Conservation (phyloP, 2,113 vertebrate species). For the Sinocyclocheilus grahami region DNA sequence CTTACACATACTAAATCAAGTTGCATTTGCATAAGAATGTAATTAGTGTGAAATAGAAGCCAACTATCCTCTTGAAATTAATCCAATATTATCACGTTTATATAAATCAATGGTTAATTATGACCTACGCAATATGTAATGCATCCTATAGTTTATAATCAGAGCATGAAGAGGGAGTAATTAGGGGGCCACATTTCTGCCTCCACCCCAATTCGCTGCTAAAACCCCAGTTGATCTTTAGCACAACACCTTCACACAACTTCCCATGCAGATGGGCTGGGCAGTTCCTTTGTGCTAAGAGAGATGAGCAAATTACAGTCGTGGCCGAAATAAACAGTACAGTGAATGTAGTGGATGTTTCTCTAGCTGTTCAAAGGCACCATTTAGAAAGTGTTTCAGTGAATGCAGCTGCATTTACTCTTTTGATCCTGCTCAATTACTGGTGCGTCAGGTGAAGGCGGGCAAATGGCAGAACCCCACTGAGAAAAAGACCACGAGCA, state of each 20-base stretch:
- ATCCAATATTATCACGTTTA: not conserved
- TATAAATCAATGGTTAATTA: not conserved
- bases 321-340: constrained; percentile 26
- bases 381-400: constrained; percentile 39
- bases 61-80: not conserved
- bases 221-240: not conserved
- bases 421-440: constrained; percentile 50
- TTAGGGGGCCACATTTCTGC: not conserved
- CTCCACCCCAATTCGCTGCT: not conserved
- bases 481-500: constrained; percentile 26
- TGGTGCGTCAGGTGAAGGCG: constrained; percentile 9
- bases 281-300: constrained; percentile 15
- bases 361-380: constrained; percentile 34
- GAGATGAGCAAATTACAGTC: constrained; percentile 16
- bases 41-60: constrained; percentile 7
- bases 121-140: not conserved
- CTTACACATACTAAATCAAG: not conserved
- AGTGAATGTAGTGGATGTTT: constrained; percentile 11
- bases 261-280: not conserved
- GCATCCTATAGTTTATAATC: not conserved
- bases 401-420: constrained; percentile 36
- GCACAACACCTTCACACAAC: not conserved
- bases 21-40: not conserved
- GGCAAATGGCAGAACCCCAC: constrained; percentile 12
- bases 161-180: not conserved